Percentiles rank a stretch among this genome's conserved stretches.
Evolutionary conservation across 2,113 vertebrate species (phyloP).

Genomic region (Rousettus leschenaultii): DNA sequence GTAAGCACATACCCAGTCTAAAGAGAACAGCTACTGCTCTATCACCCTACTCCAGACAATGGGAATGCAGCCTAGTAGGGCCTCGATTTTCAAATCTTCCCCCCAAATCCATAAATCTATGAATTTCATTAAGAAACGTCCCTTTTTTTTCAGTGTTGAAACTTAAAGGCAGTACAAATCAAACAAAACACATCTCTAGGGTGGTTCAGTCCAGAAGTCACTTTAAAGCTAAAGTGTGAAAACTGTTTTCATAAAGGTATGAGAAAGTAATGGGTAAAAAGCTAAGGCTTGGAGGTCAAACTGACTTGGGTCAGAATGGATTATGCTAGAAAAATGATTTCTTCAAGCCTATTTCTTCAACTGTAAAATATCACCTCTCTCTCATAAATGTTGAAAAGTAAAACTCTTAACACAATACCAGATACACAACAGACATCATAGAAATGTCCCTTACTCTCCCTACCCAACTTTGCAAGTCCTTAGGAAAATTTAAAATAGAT

Average conservation of each 20-base stretch:
- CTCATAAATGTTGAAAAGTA: not conserved
- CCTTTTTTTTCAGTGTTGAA: not conserved
- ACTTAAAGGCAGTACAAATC: not conserved
- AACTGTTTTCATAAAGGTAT: constrained; percentile 3
- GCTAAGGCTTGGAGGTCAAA: not conserved
- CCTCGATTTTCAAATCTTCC: not conserved
- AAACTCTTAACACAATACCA: not conserved
- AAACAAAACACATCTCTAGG: not conserved
- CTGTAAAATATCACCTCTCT: not conserved
- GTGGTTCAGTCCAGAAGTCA: not conserved
- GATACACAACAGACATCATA: not conserved
- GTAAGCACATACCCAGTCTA: not conserved
- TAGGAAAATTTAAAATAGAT: not conserved
- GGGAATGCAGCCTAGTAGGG: not conserved
- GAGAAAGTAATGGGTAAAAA: not conserved
- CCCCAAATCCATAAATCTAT: not conserved
- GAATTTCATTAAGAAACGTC: not conserved
- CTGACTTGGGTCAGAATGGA: not conserved
- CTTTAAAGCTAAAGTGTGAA: not conserved
- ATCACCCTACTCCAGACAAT: not conserved
- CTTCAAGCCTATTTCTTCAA: constrained; percentile 16
- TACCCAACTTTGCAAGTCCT: not conserved
- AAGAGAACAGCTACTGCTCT: not conserved
- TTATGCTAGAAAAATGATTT: not conserved
- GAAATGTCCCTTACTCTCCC: not conserved